These are phyloP conservation scores for Hypothenemus hampei DNA, from an alignment of 1,140 invertebrate genomes.

Conservation along the genomic window DNA sequence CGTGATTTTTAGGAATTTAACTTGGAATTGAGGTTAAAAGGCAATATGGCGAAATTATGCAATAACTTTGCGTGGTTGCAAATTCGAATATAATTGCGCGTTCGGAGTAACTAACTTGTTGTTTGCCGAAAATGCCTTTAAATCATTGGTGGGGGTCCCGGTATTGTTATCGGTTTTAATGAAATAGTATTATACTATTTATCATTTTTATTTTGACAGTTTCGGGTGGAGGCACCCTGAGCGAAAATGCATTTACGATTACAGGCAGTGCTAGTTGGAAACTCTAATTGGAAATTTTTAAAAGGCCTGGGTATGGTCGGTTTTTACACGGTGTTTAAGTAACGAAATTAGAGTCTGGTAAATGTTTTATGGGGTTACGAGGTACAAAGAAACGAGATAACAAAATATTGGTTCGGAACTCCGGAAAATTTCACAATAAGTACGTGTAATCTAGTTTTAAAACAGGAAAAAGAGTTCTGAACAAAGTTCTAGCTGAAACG, in stretches of 20 bases:
- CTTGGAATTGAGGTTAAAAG: too few relatives aligned
- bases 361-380: neutral
- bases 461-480: too few relatives aligned
- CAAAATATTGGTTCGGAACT: conserved; percentile 1
- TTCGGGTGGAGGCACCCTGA: neutral
- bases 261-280: too few relatives aligned
- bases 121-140: neutral
- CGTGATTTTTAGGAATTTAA: too few relatives aligned
- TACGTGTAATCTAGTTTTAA: conserved; percentile 2
- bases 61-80: neutral
- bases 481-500: too few relatives aligned
- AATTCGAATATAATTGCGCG: neutral
- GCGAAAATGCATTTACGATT: neutral
- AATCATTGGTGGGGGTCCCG: neutral
- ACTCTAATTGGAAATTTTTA: too few relatives aligned
- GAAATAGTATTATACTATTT: neutral
- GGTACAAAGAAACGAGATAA: neutral
- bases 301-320: too few relatives aligned
- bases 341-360: neutral
- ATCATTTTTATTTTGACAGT: neutral
- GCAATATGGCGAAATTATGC: too few relatives aligned
- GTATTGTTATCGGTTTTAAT: neutral
- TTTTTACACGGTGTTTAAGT: too few relatives aligned
- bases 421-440: conserved; percentile 5
- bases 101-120: neutral